A percentile compares a stretch with the other conserved stretches of the same genome.
These are phyloP conservation scores for Percopsis omiscomaycus DNA, from an alignment of 2,797 vertebrate species.

Conservation along the genomic window DNA sequence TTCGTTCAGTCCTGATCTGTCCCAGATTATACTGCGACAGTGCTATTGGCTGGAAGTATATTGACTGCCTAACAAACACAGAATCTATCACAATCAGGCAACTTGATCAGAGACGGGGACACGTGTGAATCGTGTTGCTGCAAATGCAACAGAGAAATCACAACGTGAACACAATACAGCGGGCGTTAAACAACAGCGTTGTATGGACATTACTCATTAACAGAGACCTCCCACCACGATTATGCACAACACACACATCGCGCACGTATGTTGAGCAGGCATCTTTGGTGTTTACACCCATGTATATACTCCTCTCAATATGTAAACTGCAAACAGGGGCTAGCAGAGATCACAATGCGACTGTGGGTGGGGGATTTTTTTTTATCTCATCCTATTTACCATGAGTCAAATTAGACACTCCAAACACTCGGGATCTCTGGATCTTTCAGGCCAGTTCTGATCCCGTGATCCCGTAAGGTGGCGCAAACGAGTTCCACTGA, in stretches of 20 bases:
- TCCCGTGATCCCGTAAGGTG: not conserved
- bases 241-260: constrained; percentile 5
- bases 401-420: too few relatives aligned
- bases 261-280: constrained; percentile 9
- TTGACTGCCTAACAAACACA: constrained; percentile 5
- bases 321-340: constrained; percentile 64
- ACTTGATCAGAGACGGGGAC: not conserved
- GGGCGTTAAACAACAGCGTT: not conserved
- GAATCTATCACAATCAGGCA: constrained; percentile 2
- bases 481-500: constrained; percentile 18
- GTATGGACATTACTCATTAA: constrained; percentile 8
- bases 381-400: too few relatives aligned
- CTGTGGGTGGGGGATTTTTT: too few relatives aligned
- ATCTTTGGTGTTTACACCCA: constrained; percentile 55
- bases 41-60: constrained; percentile 9
- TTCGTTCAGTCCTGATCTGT: constrained; percentile 13
- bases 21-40: constrained; percentile 37
- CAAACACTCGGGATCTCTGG: too few relatives aligned
- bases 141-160: not conserved
- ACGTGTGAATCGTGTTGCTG: not conserved
- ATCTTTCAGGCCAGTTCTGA: too few relatives aligned
- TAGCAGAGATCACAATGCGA: not conserved
- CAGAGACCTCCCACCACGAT: constrained; percentile 52
- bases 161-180: not conserved
- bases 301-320: constrained; percentile 61